phyloP scores from a whole-genome alignment of 1,140 invertebrate genomes.

The Drosophila carrolli region DNA sequence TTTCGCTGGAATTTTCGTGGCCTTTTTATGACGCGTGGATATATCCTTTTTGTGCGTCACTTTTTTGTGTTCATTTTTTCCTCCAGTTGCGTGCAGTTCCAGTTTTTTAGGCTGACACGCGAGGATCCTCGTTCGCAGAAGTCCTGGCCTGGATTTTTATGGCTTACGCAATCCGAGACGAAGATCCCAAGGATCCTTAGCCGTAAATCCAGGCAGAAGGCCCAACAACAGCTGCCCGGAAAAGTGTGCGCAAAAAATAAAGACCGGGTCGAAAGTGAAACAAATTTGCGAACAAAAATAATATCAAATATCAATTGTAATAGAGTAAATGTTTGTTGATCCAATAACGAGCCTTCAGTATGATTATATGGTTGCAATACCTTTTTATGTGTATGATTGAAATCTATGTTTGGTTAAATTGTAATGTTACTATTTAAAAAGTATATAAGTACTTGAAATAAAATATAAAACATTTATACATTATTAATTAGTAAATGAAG shows the following conservation, averaged over 20 bases:
- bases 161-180: constrained; percentile 64
- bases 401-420: no score
- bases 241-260: constrained; percentile 29
- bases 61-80: constrained; percentile 42
- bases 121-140: constrained; percentile 57
- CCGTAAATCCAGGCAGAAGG: constrained; percentile 46
- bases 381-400: no score
- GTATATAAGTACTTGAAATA: no score
- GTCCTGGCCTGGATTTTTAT: constrained; percentile 48
- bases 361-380: no score
- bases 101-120: constrained; percentile 80
- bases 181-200: constrained; percentile 22
- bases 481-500: no score
- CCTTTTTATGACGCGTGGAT: constrained; percentile 50
- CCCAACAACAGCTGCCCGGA: constrained; percentile 25
- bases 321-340: constrained; percentile 12
- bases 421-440: no score
- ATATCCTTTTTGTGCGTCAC: constrained; percentile 35
- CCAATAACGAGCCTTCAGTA: constrained; percentile 1
- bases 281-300: constrained; percentile 9
- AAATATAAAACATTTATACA: no score
- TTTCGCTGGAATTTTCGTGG: constrained; percentile 14
- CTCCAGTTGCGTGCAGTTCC: constrained; percentile 77
- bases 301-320: constrained; percentile 53
- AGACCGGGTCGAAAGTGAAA: not conserved